Evolutionary conservation across 2,113 vertebrate species (phyloP).

Genomic region (Sciurus niger): DNA sequence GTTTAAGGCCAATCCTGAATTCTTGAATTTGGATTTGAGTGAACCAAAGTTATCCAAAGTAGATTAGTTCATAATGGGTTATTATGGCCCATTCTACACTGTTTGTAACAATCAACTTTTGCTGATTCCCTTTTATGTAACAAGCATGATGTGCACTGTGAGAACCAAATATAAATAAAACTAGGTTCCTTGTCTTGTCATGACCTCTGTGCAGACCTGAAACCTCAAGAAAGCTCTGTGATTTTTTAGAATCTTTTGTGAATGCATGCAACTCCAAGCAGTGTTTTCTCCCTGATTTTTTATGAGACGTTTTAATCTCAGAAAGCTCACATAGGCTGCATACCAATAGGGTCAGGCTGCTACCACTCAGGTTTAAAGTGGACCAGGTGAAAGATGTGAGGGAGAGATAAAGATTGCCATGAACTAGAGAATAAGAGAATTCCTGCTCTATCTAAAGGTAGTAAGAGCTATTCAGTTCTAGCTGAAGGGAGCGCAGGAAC

Average conservation of each 20-base stretch:
- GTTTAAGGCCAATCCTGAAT: neutral
- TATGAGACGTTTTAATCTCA: neutral
- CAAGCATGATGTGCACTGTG: neutral
- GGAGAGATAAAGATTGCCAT: neutral
- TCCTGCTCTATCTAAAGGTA: neutral
- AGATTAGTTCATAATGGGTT: neutral
- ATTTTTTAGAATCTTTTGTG: neutral
- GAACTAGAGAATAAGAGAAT: neutral
- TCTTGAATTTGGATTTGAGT: neutral
- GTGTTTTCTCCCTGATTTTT: neutral
- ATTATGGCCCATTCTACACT: neutral
- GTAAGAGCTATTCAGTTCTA: neutral
- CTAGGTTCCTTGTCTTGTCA: neutral
- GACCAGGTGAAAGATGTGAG: neutral
- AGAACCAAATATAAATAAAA: neutral
- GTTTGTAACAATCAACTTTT: neutral
- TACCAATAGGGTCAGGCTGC: neutral
- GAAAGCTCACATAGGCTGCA: neutral
- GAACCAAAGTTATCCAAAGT: neutral
- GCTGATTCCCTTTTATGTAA: neutral
- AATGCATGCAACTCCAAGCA: neutral
- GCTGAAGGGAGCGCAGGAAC: neutral
- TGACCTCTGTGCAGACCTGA: neutral
- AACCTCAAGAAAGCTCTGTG: slow-evolving; percentile 4
- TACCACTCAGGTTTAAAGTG: neutral